Evolutionary conservation across 23 tunicate species (phyloP).

Genomic region (Styela plicata): DNA sequence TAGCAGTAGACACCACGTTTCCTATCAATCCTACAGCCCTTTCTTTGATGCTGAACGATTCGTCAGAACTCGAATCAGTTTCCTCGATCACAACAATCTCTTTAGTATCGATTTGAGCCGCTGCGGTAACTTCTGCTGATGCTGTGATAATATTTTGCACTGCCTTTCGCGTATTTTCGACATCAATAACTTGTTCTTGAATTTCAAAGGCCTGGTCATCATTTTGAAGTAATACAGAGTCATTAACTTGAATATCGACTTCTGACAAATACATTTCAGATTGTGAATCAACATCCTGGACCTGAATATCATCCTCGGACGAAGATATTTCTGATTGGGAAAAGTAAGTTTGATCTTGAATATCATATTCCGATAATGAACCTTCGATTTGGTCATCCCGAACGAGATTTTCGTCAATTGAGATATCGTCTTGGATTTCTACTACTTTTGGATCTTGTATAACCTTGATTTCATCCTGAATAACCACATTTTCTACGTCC

Average conservation of each 20-base stretch:
- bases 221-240: too few relatives aligned
- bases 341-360: too few relatives aligned
- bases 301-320: background rate
- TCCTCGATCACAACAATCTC: background rate
- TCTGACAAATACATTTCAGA: too few relatives aligned
- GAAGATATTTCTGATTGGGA: background rate
- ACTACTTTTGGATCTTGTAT: too few relatives aligned
- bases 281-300: background rate
- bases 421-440: too few relatives aligned
- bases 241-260: too few relatives aligned
- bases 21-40: background rate
- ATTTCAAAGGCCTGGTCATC: background rate
- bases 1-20: background rate
- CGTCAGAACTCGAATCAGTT: background rate
- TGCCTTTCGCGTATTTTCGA: background rate
- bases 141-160: background rate
- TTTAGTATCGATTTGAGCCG: background rate
- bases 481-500: background rate
- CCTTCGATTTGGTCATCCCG: too few relatives aligned
- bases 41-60: background rate
- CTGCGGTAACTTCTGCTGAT: background rate
- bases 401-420: too few relatives aligned
- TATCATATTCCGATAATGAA: too few relatives aligned
- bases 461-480: background rate
- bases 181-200: background rate